A percentile compares a stretch with the other conserved stretches of the same genome.
Evolutionary conservation across 2,113 vertebrate species (phyloP).

Genomic region (Morone chrysops): DNA sequence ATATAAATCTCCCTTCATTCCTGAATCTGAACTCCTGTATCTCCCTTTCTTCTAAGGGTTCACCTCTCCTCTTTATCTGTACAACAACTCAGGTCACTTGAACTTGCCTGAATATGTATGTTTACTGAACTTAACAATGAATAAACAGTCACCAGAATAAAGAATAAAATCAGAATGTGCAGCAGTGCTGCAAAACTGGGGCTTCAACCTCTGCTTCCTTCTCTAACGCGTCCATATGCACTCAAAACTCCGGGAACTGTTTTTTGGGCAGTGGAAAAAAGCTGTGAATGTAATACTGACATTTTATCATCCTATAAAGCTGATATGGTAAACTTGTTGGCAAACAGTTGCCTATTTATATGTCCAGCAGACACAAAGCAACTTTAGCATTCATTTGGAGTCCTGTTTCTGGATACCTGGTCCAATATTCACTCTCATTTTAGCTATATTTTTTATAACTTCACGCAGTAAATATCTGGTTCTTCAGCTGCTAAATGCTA

Average conservation of each 20-base stretch:
- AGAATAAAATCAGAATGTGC: background rate
- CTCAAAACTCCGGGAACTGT: background rate
- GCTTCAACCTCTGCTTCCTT: background rate
- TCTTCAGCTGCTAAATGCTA: background rate
- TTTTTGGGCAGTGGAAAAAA: background rate
- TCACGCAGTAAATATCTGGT: background rate
- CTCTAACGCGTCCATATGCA: background rate
- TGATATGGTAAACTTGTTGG: no score
- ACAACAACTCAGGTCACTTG: no score
- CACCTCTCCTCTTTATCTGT: background rate
- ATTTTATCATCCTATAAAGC: no score
- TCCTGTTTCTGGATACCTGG: no score
- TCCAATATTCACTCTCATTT: no score
- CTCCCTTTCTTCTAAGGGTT: constrained; percentile 2
- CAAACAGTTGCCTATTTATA: no score
- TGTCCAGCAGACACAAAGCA: background rate
- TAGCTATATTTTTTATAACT: no score
- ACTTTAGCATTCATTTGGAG: background rate
- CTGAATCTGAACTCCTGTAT: background rate
- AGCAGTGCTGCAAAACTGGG: background rate
- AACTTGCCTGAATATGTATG: background rate
- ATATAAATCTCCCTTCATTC: constrained; percentile 4
- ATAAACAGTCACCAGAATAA: background rate
- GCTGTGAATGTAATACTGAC: no score
- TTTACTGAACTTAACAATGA: background rate